Conservation (phyloP, 1,140 invertebrate species). For the Leptopilina clavipes region DNA sequence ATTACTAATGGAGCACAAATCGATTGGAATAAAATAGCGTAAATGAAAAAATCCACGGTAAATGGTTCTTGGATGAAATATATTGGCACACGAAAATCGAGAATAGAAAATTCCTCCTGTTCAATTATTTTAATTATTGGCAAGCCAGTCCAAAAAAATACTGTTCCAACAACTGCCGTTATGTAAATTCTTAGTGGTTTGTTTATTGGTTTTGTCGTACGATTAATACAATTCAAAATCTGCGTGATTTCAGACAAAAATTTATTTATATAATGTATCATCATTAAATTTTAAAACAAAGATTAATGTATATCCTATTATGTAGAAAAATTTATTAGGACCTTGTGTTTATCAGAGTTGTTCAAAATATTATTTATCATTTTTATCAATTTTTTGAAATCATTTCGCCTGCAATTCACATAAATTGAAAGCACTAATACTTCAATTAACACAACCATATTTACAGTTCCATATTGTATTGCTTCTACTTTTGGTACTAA, state of each 20-base stretch:
- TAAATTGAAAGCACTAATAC: constrained; percentile 6
- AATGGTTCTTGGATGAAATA: constrained; percentile 47
- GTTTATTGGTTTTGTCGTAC: constrained; percentile 14
- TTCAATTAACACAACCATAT: constrained; percentile 37
- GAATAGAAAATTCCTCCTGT: constrained; percentile 41
- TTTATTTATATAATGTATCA: too few relatives aligned
- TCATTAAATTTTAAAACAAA: too few relatives aligned
- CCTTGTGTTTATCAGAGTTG: not conserved
- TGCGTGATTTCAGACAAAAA: not conserved
- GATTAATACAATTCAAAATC: not conserved
- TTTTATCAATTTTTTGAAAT: constrained; percentile 38
- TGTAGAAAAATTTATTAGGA: not conserved
- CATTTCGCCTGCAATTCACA: constrained; percentile 32
- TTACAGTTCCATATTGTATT: constrained; percentile 42
- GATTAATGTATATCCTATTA: too few relatives aligned
- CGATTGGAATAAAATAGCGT: constrained; percentile 7
- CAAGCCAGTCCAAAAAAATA: constrained; percentile 35
- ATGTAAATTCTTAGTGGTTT: constrained; percentile 41
- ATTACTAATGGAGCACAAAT: constrained; percentile 37
- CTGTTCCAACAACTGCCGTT: not conserved
- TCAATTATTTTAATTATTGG: constrained; percentile 5
- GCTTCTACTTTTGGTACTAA: constrained; percentile 29
- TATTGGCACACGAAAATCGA: constrained; percentile 45
- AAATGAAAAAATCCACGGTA: constrained; percentile 4
- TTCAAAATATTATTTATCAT: constrained; percentile 36